Evolutionary conservation across 1,140 invertebrate species (phyloP).

Genomic region (Nasonia vitripennis): DNA sequence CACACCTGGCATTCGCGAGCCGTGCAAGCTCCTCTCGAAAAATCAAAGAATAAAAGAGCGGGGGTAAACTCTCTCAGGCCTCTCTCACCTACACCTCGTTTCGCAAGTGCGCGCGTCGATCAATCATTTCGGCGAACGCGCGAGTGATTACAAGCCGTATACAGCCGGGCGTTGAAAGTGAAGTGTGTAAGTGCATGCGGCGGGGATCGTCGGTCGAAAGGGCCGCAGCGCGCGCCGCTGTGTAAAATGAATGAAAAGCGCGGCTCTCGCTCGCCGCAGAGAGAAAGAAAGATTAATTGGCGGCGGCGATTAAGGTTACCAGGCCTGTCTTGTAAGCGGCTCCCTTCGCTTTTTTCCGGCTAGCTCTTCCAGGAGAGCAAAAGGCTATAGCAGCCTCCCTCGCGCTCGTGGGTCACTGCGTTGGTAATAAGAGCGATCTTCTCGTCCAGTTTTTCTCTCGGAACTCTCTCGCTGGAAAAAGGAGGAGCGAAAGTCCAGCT

Average conservation of each 20-base stretch:
- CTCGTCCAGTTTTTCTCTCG: constrained; percentile 8
- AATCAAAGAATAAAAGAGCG: not conserved
- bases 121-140: not conserved
- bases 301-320: constrained; percentile 44
- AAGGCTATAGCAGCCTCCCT: not conserved
- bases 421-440: constrained; percentile 39
- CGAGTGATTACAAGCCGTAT: not conserved
- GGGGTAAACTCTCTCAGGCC: not conserved
- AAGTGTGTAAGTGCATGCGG: not conserved
- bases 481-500: not conserved
- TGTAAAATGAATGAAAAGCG: constrained; percentile 4
- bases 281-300: constrained; percentile 44
- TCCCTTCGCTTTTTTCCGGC: constrained; percentile 10
- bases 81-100: not conserved
- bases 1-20: not conserved
- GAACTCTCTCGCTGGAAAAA: not conserved
- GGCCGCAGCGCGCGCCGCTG: not conserved
- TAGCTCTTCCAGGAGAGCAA: not conserved
- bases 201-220: not conserved
- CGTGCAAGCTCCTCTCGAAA: not conserved
- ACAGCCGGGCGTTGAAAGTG: constrained; percentile 6
- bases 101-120: constrained; percentile 17
- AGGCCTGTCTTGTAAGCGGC: constrained; percentile 14
- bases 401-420: constrained; percentile 23
- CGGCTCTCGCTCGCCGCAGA: not conserved